A percentile compares a stretch with the other conserved stretches of the same genome.
Conservation (phyloP, 2,888 invertebrate species). For the Philereme vetulata region DNA sequence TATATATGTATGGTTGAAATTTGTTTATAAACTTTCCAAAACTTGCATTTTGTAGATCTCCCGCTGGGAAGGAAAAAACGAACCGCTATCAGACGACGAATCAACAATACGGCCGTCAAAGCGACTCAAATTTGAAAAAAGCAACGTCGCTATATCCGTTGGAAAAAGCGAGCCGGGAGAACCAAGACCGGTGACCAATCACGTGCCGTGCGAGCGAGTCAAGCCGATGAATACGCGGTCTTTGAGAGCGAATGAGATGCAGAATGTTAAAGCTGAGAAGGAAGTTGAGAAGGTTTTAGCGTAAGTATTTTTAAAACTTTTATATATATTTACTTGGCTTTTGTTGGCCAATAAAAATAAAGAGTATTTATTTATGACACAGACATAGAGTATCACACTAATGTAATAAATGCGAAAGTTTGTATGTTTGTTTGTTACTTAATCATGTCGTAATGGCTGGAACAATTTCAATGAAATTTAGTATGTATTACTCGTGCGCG, state of each 20-base stretch:
- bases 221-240: constrained; percentile 17
- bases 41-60: constrained; percentile 22
- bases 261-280: constrained; percentile 3
- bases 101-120: constrained; percentile 35
- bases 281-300: constrained; percentile 8
- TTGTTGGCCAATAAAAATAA: too few relatives aligned
- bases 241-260: constrained; percentile 3
- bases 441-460: too few relatives aligned
- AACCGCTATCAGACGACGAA: constrained; percentile 64
- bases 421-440: too few relatives aligned
- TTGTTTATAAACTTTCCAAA: too few relatives aligned
- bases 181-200: constrained; percentile 12
- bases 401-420: too few relatives aligned
- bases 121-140: constrained; percentile 44
- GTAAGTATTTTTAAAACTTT: constrained; percentile 10
- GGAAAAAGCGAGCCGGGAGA: constrained; percentile 58
- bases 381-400: too few relatives aligned
- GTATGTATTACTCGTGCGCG: too few relatives aligned
- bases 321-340: too few relatives aligned
- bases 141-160: constrained; percentile 43
- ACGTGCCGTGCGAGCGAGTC: constrained; percentile 20
- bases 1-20: too few relatives aligned
- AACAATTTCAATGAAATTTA: too few relatives aligned
- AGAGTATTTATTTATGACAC: too few relatives aligned
- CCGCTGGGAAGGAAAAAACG: constrained; percentile 66